Base-by-base conservation (phyloP, 1,140 invertebrate genomes). In the Plectus sambesii region DNA sequence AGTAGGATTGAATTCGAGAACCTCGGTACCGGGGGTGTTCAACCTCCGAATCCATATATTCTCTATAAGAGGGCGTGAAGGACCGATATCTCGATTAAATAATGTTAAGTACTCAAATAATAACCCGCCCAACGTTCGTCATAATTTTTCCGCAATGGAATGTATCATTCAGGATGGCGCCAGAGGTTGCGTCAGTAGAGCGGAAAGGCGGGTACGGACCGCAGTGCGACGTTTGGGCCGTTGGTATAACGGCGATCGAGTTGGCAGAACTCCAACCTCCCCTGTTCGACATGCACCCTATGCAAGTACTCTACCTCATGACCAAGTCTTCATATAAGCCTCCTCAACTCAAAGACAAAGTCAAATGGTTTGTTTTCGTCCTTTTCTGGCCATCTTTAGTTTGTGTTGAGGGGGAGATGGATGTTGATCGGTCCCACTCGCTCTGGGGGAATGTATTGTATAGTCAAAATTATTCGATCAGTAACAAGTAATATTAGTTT, bases 221-320 rank as follows among this genome's bases (percentile, higher is more conserved):
- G 69, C 80, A 94, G 59, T 98, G 93, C 80, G 94, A 99, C 79
- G 94, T 99, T 63, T 99, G 93, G 93, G 92, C 93, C 20, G 87
- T 93, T 58, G 94, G 94, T 43, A 94, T 99, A 47, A 99, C 93
- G 23, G 83, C 90, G 30, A 99, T 99, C 64, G 94, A 99, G 74
- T 78, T 99, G 58, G 93, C 93, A 12, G 94, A 99, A 73, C 74
- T 97, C 29, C 90, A 98, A 66, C 94, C 94, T 38, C 94, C 94
- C 0, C 94, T 97, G 87, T 99, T 97, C 75, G 92, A 99, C 74
- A 74, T 99, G 30, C 93, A 98, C 77, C 94, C 98, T 87, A 77
- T 59, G 60, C 73, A 74, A 60, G 93, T 87, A 23, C 75, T 99
- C 29, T 94, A 96, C 75, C 76, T 98, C 6, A 97, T 99, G 90